Percentiles rank a stretch among this genome's conserved stretches.
These are phyloP conservation scores for Sesamia inferens DNA, from an alignment of 2,888 invertebrate species.

Conservation along the genomic window DNA sequence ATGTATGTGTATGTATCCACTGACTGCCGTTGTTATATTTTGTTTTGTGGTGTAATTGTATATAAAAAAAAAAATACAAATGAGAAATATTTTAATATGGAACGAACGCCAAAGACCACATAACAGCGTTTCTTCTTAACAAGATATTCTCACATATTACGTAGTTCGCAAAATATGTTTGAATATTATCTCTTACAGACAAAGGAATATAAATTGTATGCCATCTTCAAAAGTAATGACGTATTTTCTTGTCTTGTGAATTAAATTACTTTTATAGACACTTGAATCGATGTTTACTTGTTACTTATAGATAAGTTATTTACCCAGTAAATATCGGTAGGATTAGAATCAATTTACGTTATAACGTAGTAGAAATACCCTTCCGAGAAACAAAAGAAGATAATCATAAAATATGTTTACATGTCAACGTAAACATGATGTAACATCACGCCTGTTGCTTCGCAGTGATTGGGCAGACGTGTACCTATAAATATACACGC, in stretches of 20 bases:
- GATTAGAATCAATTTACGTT: conserved; percentile 4
- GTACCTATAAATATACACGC: neutral
- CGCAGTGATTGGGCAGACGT: neutral
- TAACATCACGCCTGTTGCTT: neutral
- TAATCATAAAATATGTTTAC: neutral
- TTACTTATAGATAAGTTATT: neutral
- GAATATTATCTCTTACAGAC: conserved; percentile 16
- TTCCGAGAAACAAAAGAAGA: conserved; percentile 11
- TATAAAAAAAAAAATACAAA: no score
- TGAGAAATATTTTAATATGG: neutral
- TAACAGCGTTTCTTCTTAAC: neutral
- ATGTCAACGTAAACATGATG: neutral
- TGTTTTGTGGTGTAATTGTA: no score
- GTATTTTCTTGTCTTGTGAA: conserved; percentile 11
- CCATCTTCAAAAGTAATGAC: conserved; percentile 19
- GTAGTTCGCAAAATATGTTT: conserved; percentile 27
- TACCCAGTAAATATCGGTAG: conserved; percentile 12
- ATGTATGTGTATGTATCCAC: no score
- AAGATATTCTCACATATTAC: conserved; percentile 18
- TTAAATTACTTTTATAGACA: conserved; percentile 12
- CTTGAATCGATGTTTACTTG: conserved; percentile 15
- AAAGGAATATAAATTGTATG: conserved; percentile 22
- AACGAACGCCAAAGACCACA: neutral
- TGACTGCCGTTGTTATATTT: no score
- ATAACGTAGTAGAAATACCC: neutral